Conservation (phyloP, 2,888 invertebrate genomes). For the Lamellibrachia columna region DNA sequence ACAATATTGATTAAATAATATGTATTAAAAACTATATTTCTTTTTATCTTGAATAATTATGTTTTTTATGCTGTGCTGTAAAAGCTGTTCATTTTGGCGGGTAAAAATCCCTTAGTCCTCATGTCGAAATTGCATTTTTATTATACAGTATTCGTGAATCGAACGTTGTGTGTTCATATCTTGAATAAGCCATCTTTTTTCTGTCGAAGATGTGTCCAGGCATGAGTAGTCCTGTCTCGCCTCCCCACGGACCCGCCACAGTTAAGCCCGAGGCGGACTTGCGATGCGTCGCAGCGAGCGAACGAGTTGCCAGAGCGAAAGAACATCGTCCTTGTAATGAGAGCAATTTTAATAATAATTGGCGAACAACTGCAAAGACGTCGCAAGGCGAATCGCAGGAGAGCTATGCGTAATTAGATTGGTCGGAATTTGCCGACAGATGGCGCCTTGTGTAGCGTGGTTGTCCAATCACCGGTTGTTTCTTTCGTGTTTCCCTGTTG, state of each 20-base stretch:
- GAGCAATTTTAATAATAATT: background rate
- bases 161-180: background rate
- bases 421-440: background rate
- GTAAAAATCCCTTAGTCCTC: background rate
- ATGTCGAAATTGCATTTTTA: background rate
- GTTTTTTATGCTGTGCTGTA: background rate
- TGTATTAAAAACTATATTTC: background rate
- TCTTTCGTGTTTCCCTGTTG: background rate
- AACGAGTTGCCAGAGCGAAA: background rate
- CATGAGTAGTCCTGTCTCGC: background rate
- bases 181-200: background rate
- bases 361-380: background rate
- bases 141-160: background rate
- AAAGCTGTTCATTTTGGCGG: background rate
- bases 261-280: background rate
- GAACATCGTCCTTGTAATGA: background rate
- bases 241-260: background rate
- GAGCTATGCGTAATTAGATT: background rate
- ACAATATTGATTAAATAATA: no score
- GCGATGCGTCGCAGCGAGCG: slow-evolving; percentile 3
- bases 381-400: background rate
- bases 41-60: no score
- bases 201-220: background rate
- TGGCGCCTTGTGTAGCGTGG: background rate
- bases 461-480: background rate